A percentile compares a stretch with the other conserved stretches of the same genome.
phyloP scores from a whole-genome alignment of 2,797 vertebrate genomes.

The Limnodromus scolopaceus region DNA sequence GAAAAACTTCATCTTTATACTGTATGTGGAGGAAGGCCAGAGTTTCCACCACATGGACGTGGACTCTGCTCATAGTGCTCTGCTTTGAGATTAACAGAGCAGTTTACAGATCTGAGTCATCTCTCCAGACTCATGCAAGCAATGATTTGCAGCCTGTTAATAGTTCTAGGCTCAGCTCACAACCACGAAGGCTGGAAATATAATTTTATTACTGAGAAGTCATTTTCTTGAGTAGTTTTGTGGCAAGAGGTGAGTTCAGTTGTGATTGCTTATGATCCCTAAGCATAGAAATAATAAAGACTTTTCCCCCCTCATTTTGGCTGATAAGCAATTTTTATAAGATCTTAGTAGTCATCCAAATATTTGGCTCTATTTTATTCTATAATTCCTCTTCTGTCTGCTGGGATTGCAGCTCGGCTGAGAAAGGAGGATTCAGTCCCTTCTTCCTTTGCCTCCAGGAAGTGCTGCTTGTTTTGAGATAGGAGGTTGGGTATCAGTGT shows the following conservation, averaged over 20 bases:
- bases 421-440: not conserved
- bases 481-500: not conserved
- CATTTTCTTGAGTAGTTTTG: not conserved
- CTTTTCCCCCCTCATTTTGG: not conserved
- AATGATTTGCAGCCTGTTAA: not conserved
- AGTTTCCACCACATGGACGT: not conserved
- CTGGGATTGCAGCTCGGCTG: not conserved
- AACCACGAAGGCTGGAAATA: not conserved
- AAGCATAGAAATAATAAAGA: not conserved
- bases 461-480: not conserved
- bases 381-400: not conserved
- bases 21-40: not conserved
- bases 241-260: not conserved
- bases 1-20: not conserved
- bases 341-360: not conserved
- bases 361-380: not conserved
- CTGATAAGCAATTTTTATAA: not conserved
- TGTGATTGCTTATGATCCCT: not conserved
- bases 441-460: not conserved
- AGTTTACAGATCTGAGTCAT: not conserved
- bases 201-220: not conserved
- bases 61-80: not conserved
- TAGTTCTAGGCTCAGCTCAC: not conserved
- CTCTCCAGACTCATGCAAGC: not conserved
- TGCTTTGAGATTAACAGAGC: not conserved